Evolutionary conservation across 2,888 invertebrate genomes (phyloP), one percentile per base, ranked within the genome.

Genomic region (Sinhomidia bicolor): DNA sequence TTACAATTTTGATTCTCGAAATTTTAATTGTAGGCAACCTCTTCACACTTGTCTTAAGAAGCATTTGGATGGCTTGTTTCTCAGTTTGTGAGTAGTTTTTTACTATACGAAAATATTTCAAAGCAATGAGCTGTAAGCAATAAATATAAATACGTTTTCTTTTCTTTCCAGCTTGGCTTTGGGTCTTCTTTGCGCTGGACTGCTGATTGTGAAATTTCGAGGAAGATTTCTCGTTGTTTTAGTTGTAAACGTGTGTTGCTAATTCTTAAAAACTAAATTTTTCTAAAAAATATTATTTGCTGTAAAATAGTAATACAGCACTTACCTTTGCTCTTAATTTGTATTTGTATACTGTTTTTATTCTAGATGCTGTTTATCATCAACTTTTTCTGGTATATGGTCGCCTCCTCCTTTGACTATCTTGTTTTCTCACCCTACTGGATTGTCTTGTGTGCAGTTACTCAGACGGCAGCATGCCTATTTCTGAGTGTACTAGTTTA

Each of bases 351-450:
- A 4, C 4, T 14, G 14, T 54, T 5, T 10, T n/a, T 10, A 20
- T 20, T 74, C 5, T 23, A 74, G 74, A 74, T 74, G 74, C 47
- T 74, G 12, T 74, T 74, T 23, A 74, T 74, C n/a, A 26, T 74
- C 12, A 74, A 74, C 26, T 74, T 74, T 29, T 74, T 74, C 74
- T 74, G 74, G 74, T 74, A 74, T 23, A 74, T 74, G 44, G 74
- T 44, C 1, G 74, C 74, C 10, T n/a, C 74, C 20, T 74, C 74
- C 10, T 74, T 74, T 74, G 74, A 74, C 47, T 74, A 29, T 44
- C 41, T 41, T 44, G 23, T 74, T 20, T 74, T 74, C 12, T 74
- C 74, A 14, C 74, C 74, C 20, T 74, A 74, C 74, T 74, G 74
- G 74, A 41, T 74, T 26, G 74, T 74, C 12, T 44, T 74, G 44